These are phyloP conservation scores for Cynopterus brachyotis DNA, from an alignment of 2,113 vertebrate genomes.

Conservation along the genomic window DNA sequence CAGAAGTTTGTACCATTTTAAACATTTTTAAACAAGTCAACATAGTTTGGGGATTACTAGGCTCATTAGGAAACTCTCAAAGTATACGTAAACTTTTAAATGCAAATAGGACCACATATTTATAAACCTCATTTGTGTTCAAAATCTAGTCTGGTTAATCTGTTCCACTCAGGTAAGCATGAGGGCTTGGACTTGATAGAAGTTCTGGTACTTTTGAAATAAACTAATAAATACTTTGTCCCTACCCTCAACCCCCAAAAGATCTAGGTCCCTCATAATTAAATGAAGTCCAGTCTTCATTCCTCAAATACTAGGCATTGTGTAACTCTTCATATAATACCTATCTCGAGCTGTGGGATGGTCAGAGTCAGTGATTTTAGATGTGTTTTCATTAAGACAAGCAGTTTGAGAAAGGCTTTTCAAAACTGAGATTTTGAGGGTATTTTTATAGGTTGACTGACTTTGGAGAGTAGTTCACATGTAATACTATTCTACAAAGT, in stretches of 20 bases:
- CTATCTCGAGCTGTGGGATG: not conserved
- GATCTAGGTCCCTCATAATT: not conserved
- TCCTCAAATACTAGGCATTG: not conserved
- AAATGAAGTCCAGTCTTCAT: not conserved
- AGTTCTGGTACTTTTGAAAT: slow-evolving; percentile 9
- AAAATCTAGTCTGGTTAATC: not conserved
- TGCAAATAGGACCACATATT: not conserved
- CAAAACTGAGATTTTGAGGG: not conserved
- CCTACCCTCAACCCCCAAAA: not conserved
- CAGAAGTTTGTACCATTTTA: not conserved
- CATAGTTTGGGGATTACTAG: not conserved
- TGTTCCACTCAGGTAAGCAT: not conserved
- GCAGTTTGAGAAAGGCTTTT: not conserved
- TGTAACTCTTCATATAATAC: not conserved
- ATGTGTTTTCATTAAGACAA: not conserved
- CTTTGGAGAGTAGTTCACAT: not conserved
- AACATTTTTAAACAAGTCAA: not conserved
- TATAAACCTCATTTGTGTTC: not conserved
- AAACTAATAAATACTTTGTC: not conserved
- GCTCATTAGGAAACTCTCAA: not conserved
- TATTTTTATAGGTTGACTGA: not conserved
- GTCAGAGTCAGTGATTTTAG: not conserved
- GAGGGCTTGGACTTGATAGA: not conserved
- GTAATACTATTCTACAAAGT: not conserved
- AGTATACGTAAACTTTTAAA: not conserved